These are phyloP conservation scores for Clepsis dumicolana DNA, from an alignment of 2,888 invertebrate species.

Conservation along the genomic window DNA sequence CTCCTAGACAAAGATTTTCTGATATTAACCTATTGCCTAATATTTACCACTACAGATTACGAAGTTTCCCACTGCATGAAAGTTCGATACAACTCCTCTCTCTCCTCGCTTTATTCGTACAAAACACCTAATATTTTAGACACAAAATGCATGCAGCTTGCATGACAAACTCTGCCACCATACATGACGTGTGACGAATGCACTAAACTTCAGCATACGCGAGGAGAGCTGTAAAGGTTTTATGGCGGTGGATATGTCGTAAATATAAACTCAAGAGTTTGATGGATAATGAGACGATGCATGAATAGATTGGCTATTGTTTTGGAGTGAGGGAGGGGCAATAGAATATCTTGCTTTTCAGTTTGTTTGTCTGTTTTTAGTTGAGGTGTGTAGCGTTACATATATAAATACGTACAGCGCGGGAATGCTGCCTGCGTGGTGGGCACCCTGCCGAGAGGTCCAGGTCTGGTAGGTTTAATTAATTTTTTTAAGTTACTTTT, in stretches of 20 bases:
- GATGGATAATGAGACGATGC: constrained; percentile 5
- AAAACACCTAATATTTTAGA: neutral
- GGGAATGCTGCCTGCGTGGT: too few species aligned
- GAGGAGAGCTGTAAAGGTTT: constrained; percentile 18
- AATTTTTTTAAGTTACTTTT: too few species aligned
- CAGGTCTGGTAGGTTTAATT: too few species aligned
- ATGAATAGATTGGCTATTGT: neutral
- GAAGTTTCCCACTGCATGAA: neutral
- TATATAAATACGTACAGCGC: too few species aligned
- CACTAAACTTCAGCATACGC: neutral
- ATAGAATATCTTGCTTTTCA: too few species aligned
- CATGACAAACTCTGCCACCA: neutral
- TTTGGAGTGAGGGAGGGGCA: neutral
- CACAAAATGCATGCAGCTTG: neutral
- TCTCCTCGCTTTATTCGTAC: neutral
- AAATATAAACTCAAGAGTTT: constrained; percentile 13
- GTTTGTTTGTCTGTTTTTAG: too few species aligned
- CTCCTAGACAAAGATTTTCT: too few species aligned
- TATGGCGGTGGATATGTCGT: constrained; percentile 5
- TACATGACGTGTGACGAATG: neutral
- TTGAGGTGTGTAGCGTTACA: too few species aligned
- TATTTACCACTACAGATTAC: too few species aligned
- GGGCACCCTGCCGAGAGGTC: too few species aligned
- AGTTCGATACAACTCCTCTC: neutral
- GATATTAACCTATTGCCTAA: too few species aligned